Evolutionary conservation across 2,797 vertebrate genomes (phyloP).

Genomic region (Chelidonichthys spinosus): DNA sequence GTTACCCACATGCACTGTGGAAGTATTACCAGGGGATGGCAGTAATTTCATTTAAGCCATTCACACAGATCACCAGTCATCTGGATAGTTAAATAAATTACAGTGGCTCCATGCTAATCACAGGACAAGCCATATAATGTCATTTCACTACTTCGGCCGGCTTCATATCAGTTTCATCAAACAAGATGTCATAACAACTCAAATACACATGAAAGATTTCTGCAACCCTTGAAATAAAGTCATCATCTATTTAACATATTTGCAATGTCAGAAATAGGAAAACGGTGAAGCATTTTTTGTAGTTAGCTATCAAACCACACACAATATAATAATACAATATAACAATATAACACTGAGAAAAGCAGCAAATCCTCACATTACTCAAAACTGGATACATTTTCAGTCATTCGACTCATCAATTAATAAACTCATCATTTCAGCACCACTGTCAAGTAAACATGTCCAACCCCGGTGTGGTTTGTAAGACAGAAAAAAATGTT

Average conservation of each 20-base stretch:
- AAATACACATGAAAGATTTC: not conserved
- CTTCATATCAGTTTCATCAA: not conserved
- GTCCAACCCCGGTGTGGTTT: not conserved
- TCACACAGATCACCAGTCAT: slow-evolving; percentile 36
- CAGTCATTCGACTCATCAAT: not conserved
- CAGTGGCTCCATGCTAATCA: slow-evolving; percentile 1
- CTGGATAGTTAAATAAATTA: slow-evolving; percentile 29
- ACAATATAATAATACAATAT: too few relatives aligned
- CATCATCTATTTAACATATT: not conserved
- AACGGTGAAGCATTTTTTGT: not conserved
- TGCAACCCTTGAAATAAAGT: not conserved
- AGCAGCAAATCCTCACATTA: not conserved
- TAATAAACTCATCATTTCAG: not conserved
- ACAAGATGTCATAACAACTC: not conserved
- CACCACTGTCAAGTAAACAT: not conserved
- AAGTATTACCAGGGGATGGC: slow-evolving; percentile 16
- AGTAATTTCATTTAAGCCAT: slow-evolving; percentile 32
- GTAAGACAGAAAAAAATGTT: slow-evolving; percentile 3
- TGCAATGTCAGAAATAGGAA: not conserved
- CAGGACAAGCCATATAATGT: not conserved
- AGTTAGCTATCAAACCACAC: not conserved
- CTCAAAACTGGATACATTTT: not conserved
- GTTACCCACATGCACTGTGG: not conserved
- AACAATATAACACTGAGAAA: not conserved
- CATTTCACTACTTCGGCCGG: not conserved